phyloP scores from a whole-genome alignment of 2,113 vertebrate species.

The Proterorhinus semilunaris region DNA sequence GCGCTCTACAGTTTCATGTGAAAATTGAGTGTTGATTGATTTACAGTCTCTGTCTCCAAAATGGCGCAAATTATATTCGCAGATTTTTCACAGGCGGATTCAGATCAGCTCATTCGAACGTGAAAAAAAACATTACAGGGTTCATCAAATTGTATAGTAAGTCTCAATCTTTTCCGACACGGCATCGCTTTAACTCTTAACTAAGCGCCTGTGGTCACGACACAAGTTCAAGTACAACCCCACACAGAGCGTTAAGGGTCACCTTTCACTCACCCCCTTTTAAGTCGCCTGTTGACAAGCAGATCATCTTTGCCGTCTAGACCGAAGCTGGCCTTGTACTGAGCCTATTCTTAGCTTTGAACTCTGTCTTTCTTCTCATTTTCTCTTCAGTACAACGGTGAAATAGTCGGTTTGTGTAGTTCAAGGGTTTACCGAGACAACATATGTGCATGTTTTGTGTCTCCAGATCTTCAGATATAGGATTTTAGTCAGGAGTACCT shows the following conservation, averaged over 20 bases:
- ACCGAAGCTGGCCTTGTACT: constrained; percentile 41
- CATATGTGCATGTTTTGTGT: too few species aligned
- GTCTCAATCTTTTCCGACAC: not conserved
- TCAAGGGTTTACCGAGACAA: too few species aligned
- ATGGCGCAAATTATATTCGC: not conserved
- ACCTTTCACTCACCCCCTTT: constrained; percentile 43
- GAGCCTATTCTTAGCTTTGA: not conserved
- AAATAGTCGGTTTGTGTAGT: too few species aligned
- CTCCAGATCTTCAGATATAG: too few species aligned
- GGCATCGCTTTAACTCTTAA: not conserved
- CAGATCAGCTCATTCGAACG: too few species aligned
- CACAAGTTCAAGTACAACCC: constrained; percentile 15
- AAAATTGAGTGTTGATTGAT: constrained; percentile 4
- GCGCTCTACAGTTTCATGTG: not conserved
- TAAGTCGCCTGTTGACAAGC: constrained; percentile 52
- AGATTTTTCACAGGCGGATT: not conserved
- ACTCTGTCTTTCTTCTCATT: not conserved
- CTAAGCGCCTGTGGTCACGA: not conserved
- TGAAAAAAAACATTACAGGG: not conserved
- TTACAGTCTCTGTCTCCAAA: not conserved
- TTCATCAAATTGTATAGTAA: not conserved
- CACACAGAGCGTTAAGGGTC: constrained; percentile 38
- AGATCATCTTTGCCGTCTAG: constrained; percentile 51
- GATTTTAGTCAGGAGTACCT: too few species aligned
- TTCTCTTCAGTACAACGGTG: not conserved